Percentiles rank a stretch among this genome's conserved stretches.
These are phyloP conservation scores for Crotalus viridis DNA, from an alignment of 2,113 vertebrate species.

Conservation along the genomic window DNA sequence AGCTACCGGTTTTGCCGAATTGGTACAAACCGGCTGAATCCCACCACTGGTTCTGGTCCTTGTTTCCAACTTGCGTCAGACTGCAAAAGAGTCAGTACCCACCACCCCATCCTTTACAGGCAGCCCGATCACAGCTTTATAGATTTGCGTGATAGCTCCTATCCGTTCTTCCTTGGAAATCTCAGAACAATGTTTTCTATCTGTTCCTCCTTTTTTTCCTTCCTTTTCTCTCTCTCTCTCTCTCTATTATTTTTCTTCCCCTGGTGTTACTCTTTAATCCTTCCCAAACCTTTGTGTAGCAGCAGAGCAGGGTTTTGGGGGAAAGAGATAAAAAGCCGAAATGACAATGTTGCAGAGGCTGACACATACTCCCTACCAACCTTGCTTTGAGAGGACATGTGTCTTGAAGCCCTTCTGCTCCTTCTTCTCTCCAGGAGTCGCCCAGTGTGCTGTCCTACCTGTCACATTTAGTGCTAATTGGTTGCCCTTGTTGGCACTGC, in stretches of 20 bases:
- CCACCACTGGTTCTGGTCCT: too few species aligned
- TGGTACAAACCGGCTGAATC: too few species aligned
- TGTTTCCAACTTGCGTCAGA: not conserved
- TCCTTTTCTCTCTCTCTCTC: conserved; percentile 17
- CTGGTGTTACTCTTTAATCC: conserved; percentile 43
- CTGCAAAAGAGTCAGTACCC: not conserved
- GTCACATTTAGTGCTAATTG: conserved; percentile 24
- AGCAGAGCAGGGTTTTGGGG: not conserved
- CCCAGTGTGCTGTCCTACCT: conserved; percentile 32
- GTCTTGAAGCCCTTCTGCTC: not conserved
- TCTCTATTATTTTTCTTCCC: not conserved
- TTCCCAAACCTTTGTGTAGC: conserved; percentile 16
- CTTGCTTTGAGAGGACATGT: not conserved
- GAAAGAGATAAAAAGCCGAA: not conserved
- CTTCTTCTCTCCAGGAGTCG: conserved; percentile 20
- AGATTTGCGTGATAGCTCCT: not conserved
- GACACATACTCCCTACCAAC: conserved; percentile 24
- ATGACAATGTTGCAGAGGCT: not conserved
- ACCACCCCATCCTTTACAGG: not conserved
- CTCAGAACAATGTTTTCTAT: conserved; percentile 30
- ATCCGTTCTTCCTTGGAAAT: not conserved
- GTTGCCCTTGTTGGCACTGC: conserved; percentile 40
- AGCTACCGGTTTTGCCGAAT: too few species aligned
- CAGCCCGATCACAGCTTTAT: not conserved
- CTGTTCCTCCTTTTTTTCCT: conserved; percentile 8